Evolutionary conservation across 1,140 invertebrate genomes (phyloP).

Genomic region (Caenorhabditis brenneri): DNA sequence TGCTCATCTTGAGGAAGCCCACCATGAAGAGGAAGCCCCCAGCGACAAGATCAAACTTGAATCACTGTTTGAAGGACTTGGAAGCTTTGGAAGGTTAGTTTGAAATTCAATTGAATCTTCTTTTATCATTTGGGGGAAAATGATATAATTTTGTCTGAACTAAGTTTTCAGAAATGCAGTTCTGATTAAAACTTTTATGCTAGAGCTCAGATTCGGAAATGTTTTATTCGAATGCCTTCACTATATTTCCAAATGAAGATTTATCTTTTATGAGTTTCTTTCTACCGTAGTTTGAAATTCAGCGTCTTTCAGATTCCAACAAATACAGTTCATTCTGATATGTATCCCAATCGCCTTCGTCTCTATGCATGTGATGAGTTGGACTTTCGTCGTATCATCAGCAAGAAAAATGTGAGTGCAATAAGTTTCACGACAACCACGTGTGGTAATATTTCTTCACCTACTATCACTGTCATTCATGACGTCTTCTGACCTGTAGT

Average conservation of each 20-base stretch:
- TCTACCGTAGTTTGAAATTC: too few species aligned
- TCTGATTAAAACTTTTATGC: too few species aligned
- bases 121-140: too few species aligned
- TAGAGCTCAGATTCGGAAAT: too few species aligned
- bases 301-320: constrained; percentile 47
- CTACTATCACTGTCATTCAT: background rate
- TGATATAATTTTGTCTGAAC: too few species aligned
- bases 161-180: too few species aligned
- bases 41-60: constrained; percentile 23
- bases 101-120: background rate
- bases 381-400: constrained; percentile 48
- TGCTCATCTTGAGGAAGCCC: constrained; percentile 37
- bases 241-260: too few species aligned
- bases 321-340: constrained; percentile 48
- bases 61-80: constrained; percentile 35
- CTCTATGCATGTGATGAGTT: constrained; percentile 53
- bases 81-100: constrained; percentile 45
- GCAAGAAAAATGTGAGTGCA: constrained; percentile 32
- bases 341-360: constrained; percentile 49
- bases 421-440: background rate
- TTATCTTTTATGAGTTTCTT: too few species aligned
- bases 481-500: background rate
- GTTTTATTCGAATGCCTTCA: too few species aligned
- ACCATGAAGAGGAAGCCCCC: background rate
- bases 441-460: background rate